phyloP scores from a whole-genome alignment of 2,888 invertebrate species.

The Hesperia comma region DNA sequence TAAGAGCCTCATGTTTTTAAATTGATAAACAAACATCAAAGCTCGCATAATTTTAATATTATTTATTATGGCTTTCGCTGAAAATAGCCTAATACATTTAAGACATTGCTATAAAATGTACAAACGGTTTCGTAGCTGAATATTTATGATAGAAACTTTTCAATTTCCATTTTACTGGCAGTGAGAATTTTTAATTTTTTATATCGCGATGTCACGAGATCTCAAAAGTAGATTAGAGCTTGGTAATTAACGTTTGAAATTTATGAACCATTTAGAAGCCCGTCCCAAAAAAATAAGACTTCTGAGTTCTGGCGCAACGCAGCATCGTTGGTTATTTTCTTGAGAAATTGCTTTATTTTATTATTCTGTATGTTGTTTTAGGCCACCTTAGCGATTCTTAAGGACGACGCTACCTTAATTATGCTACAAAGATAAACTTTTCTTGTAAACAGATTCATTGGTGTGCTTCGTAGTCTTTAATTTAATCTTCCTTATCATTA shows the following conservation, averaged over 20 bases:
- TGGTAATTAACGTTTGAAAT: conserved; percentile 36
- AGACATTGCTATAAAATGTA: neutral
- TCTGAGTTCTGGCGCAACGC: conserved; percentile 9
- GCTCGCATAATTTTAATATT: neutral
- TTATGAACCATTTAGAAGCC: conserved; percentile 36
- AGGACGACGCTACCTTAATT: neutral
- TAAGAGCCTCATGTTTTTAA: too few relatives aligned
- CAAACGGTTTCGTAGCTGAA: conserved; percentile 18
- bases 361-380: conserved; percentile 26
- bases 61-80: neutral
- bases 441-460: neutral
- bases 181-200: conserved; percentile 33
- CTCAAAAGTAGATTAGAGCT: conserved; percentile 34
- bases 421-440: conserved; percentile 5
- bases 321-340: conserved; percentile 10
- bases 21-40: too few relatives aligned
- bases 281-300: conserved; percentile 31
- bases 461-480: neutral
- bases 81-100: neutral
- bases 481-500: neutral
- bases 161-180: conserved; percentile 31
- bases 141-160: conserved; percentile 32
- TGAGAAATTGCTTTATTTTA: conserved; percentile 27
- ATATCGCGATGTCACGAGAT: conserved; percentile 37
- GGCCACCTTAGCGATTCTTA: conserved; percentile 14